A percentile compares a stretch with the other conserved stretches of the same genome.
phyloP scores from a whole-genome alignment of 1,140 invertebrate genomes.

The Drosophila pachea region DNA sequence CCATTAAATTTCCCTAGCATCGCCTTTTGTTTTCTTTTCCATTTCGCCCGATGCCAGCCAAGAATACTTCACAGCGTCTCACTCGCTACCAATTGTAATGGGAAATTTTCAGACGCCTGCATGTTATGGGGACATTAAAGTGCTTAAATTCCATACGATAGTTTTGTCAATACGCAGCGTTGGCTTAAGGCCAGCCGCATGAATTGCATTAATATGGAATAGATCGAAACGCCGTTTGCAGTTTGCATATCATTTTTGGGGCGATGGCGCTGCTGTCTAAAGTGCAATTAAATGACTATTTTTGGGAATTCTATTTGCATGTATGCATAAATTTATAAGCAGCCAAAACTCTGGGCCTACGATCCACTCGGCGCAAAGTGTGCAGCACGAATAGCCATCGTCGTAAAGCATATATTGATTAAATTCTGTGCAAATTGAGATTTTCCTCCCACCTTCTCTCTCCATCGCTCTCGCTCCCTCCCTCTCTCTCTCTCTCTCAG shows the following conservation, averaged over 20 bases:
- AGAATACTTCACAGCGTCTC: constrained; percentile 6
- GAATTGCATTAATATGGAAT: constrained; percentile 49
- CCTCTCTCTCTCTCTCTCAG: too few species aligned
- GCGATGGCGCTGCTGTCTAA: constrained; percentile 29
- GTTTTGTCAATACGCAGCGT: background rate
- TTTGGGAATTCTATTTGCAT: constrained; percentile 75
- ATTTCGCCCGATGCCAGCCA: background rate
- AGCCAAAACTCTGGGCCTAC: constrained; percentile 33
- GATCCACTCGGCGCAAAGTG: constrained; percentile 32
- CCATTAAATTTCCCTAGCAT: constrained; percentile 43
- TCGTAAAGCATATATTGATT: constrained; percentile 60
- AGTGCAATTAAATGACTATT: constrained; percentile 77
- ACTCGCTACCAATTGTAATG: constrained; percentile 18
- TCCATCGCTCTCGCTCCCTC: too few species aligned
- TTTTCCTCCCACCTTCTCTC: constrained; percentile 19
- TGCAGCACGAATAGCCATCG: constrained; percentile 17
- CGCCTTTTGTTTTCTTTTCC: constrained; percentile 12
- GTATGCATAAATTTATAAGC: constrained; percentile 74
- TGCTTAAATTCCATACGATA: constrained; percentile 17
- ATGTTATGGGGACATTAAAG: background rate
- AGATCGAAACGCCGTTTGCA: constrained; percentile 50
- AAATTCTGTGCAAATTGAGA: constrained; percentile 67
- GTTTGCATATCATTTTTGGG: constrained; percentile 67
- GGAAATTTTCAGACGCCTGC: background rate
- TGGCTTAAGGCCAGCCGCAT: constrained; percentile 42